phyloP scores from a whole-genome alignment of 2,888 invertebrate species.

The Byasa hedistus region DNA sequence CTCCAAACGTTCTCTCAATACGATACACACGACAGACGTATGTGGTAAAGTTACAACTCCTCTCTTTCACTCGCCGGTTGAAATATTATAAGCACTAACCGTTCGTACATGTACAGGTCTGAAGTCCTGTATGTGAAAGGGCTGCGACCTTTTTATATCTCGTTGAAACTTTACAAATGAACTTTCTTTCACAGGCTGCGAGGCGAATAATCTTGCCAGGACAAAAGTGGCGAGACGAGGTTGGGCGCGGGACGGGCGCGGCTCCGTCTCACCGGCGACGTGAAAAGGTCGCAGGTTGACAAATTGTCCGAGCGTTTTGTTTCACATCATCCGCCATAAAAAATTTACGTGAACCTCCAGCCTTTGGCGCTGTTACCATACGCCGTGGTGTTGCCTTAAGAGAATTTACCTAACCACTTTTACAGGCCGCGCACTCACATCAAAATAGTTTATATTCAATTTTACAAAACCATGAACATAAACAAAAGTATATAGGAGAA shows the following conservation, averaged over 20 bases:
- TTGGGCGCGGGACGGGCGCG: conserved; percentile 3
- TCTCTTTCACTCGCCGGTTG: too few relatives aligned
- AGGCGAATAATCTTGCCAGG: conserved; percentile 10
- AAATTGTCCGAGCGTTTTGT: conserved; percentile 23
- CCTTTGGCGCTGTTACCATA: background rate
- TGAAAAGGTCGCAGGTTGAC: conserved; percentile 19
- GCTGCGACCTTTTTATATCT: conserved; percentile 2
- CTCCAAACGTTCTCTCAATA: too few relatives aligned
- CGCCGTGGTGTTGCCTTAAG: too few relatives aligned
- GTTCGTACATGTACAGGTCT: background rate
- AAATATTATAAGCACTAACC: too few relatives aligned
- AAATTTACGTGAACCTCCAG: conserved; percentile 13
- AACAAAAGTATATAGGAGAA: too few relatives aligned
- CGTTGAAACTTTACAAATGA: conserved; percentile 17
- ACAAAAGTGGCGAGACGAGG: conserved; percentile 3
- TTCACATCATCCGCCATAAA: conserved; percentile 17
- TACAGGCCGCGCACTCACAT: too few relatives aligned
- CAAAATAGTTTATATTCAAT: too few relatives aligned
- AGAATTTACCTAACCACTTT: too few relatives aligned
- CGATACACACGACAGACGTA: too few relatives aligned
- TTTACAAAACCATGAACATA: too few relatives aligned
- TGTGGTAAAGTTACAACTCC: too few relatives aligned
- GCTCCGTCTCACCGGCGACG: conserved; percentile 7
- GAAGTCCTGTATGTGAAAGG: background rate
- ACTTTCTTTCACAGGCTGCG: conserved; percentile 15